Evolutionary conservation across 2,797 vertebrate species (phyloP).

Genomic region (Meriones psammophilus): DNA sequence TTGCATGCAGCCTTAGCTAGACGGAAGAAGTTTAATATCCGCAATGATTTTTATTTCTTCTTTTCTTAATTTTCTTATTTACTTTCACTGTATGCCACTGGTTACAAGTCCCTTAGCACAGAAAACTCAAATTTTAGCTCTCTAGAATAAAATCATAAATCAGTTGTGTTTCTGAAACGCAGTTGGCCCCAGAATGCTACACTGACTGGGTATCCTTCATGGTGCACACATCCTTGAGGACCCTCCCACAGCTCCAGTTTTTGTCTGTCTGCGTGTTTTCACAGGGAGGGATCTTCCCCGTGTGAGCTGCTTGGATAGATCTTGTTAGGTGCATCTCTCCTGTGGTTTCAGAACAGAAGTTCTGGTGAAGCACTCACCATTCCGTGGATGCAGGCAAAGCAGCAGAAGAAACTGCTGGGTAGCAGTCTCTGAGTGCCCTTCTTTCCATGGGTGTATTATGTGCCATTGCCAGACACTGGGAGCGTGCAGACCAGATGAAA

Average conservation of each 20-base stretch:
- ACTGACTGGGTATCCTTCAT: fast-evolving
- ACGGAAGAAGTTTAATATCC: neutral
- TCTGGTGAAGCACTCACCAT: neutral
- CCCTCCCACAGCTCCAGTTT: neutral
- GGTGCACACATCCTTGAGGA: neutral
- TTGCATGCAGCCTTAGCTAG: neutral
- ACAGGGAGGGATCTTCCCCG: neutral
- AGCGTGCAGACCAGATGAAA: neutral
- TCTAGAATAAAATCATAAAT: neutral
- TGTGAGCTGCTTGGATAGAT: neutral
- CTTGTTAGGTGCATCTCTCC: neutral
- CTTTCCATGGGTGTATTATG: neutral
- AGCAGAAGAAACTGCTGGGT: neutral
- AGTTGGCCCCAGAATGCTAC: neutral
- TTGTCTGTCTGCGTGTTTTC: neutral
- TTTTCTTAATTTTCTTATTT: neutral
- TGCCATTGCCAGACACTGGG: neutral
- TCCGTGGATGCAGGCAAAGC: neutral
- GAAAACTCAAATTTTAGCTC: neutral
- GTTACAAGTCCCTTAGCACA: slow-evolving; percentile 25
- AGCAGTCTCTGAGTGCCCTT: neutral
- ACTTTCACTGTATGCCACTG: neutral
- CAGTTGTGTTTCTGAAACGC: neutral
- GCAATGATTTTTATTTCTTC: neutral
- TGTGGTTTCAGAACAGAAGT: neutral